Evolutionary conservation across 2,797 vertebrate species (phyloP).

Genomic region (Odontamblyopus lacepedii): DNA sequence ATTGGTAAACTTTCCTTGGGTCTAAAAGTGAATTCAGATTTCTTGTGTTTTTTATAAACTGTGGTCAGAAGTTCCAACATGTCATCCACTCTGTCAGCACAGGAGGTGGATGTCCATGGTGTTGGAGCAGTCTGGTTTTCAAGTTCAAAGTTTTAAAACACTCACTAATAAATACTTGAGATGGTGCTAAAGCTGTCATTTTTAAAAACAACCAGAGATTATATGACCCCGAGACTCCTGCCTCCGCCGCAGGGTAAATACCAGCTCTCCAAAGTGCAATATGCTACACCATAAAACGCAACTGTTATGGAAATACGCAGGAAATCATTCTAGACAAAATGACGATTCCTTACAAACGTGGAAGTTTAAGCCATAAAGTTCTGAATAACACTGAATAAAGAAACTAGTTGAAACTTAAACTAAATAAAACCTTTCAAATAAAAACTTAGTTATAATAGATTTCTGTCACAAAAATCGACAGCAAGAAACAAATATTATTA

Average conservation of each 20-base stretch:
- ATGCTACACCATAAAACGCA: constrained; percentile 27
- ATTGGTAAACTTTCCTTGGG: neutral
- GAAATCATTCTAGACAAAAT: constrained; percentile 36
- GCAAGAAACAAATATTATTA: constrained; percentile 14
- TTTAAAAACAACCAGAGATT: constrained; percentile 58
- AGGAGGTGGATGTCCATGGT: constrained; percentile 22
- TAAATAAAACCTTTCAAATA: neutral
- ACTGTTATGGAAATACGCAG: constrained; percentile 29
- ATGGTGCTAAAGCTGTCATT: constrained; percentile 69
- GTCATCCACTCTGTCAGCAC: constrained; percentile 49
- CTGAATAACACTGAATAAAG: constrained; percentile 2
- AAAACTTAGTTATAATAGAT: neutral
- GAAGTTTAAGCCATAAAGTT: constrained; percentile 26
- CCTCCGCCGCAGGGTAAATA: constrained; percentile 57
- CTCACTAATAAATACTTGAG: constrained; percentile 61
- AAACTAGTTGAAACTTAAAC: constrained; percentile 9
- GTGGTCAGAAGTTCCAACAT: constrained; percentile 24
- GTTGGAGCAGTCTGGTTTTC: constrained; percentile 56
- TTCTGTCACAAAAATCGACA: neutral
- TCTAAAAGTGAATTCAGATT: constrained; percentile 20
- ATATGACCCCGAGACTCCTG: constrained; percentile 34
- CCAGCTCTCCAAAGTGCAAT: constrained; percentile 13
- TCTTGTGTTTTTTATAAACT: constrained; percentile 30
- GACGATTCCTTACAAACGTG: constrained; percentile 25
- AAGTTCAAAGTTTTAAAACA: constrained; percentile 70